Base-by-base conservation (phyloP, 2,797 vertebrate species). In the Sphenodon punctatus region DNA sequence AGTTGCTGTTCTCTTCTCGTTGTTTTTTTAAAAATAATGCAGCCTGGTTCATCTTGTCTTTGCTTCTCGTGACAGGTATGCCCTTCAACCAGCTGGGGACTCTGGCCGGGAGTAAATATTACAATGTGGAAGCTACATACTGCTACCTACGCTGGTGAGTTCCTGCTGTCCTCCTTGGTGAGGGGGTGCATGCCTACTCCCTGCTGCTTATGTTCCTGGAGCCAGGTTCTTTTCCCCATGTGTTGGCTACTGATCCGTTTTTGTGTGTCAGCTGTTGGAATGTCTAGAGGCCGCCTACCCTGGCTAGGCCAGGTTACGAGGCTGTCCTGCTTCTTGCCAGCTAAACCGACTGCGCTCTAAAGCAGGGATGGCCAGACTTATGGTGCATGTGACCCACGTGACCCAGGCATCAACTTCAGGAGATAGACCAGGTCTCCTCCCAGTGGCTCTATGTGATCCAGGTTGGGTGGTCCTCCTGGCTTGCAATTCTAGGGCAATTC, bases 61-160 rank as follows among this genome's bases (percentile, higher is more conserved):
- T 56, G 38, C 76, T 34, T 19, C 75, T 78, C 65, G 1, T 72
- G 42, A 3, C 92, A 99, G 98, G 98, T 86, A 99, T 99, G 98
- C 98, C 98, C 66, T 99, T 98, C 89, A 99, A 99, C 94, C 98
- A 99, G 80, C 95, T 99, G 80, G 98, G 98, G 59, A 99, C 98
- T 0, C 87, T 99, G 89, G 97, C 98, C 15, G 98, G 98, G 75
- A 98, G 98, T 94, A 99, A 98, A 71, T 98, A 97, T 93, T 99
- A 98, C 94, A 99, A 98, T 0, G 98, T 99, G 66, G 98, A 99
- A 90, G 98, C 98, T 2, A 99, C 98, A 8, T 99, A 99, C 79
- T 99, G 98, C 94, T 99, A 99, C 95, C 90, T 99, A 74, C 98
- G 98, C 92, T 99, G 98, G 98, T 99, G 88, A 98, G 97, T 89